phyloP scores from a whole-genome alignment of 37 sponge, comb jelly and placozoan genomes.

The Aphrocallistes beatrix region DNA sequence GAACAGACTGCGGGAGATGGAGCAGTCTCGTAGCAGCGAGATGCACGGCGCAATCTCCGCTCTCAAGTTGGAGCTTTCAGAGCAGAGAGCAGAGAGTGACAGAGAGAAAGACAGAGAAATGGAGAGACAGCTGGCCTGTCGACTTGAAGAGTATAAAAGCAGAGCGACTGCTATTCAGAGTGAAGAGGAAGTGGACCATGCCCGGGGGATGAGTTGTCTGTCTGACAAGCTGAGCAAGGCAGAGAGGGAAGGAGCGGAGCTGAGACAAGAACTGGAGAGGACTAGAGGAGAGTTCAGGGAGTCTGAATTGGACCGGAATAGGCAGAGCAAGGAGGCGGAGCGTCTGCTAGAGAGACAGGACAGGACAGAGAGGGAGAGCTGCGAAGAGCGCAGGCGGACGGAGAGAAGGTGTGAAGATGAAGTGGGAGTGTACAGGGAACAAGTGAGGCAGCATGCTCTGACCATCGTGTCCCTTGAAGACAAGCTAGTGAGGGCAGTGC shows the following conservation, averaged over 20 bases:
- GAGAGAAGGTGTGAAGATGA: neutral
- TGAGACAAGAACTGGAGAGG: neutral
- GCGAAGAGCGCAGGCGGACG: neutral
- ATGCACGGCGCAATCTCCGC: neutral
- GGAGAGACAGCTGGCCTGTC: neutral
- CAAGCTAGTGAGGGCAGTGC: constrained; percentile 36
- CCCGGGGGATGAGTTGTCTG: neutral
- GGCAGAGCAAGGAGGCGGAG: neutral
- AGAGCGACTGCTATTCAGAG: neutral
- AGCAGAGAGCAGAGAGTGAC: neutral
- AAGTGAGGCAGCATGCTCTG: constrained; percentile 46
- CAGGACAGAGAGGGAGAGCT: neutral
- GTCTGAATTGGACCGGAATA: neutral
- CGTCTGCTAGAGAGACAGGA: neutral
- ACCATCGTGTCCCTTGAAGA: constrained; percentile 62
- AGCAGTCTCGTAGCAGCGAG: neutral
- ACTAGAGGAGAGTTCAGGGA: neutral
- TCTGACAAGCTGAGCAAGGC: neutral
- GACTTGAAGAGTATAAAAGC: neutral
- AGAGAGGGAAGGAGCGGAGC: neutral
- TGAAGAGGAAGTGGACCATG: neutral
- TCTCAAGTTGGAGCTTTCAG: neutral
- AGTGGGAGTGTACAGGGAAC: constrained; percentile 17
- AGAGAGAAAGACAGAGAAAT: neutral
- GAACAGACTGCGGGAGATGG: neutral